These are phyloP conservation scores for Dendronephthya gigantea DNA, from an alignment of 64 coral and sea anemone genomes.

Conservation along the genomic window DNA sequence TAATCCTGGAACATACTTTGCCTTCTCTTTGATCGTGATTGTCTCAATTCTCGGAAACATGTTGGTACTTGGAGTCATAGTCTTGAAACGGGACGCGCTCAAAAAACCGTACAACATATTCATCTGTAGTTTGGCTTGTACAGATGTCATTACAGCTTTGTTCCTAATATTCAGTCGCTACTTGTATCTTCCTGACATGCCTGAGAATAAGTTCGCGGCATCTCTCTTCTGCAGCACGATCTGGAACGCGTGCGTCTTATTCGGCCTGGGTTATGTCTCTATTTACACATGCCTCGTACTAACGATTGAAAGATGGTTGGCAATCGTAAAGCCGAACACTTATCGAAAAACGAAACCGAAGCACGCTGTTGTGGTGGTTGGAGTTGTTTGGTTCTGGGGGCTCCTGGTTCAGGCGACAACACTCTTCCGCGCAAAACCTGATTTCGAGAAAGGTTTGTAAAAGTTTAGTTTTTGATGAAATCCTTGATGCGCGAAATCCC, in stretches of 20 bases:
- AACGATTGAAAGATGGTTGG: constrained; percentile 12
- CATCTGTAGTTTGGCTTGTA: neutral
- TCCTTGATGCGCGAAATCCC: neutral
- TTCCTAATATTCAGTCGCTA: constrained; percentile 1
- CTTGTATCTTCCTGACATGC: neutral
- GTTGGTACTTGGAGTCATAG: neutral
- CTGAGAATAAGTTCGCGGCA: neutral
- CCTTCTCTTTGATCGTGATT: neutral
- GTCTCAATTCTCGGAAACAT: neutral
- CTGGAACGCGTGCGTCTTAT: neutral
- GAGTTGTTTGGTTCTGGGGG: neutral
- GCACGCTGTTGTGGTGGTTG: neutral
- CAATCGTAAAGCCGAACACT: neutral
- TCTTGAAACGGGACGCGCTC: neutral
- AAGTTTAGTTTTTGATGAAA: neutral
- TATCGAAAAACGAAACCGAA: neutral
- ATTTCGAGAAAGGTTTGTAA: constrained; percentile 2
- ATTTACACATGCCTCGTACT: constrained; percentile 8
- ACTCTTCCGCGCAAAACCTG: neutral
- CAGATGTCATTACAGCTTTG: neutral
- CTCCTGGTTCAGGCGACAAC: neutral
- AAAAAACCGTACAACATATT: constrained; percentile 17
- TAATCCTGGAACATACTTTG: neutral
- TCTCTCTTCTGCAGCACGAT: neutral
- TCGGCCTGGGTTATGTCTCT: neutral